Evolutionary conservation across 2,113 vertebrate species (phyloP).

Genomic region (Cyprinus carpio): DNA sequence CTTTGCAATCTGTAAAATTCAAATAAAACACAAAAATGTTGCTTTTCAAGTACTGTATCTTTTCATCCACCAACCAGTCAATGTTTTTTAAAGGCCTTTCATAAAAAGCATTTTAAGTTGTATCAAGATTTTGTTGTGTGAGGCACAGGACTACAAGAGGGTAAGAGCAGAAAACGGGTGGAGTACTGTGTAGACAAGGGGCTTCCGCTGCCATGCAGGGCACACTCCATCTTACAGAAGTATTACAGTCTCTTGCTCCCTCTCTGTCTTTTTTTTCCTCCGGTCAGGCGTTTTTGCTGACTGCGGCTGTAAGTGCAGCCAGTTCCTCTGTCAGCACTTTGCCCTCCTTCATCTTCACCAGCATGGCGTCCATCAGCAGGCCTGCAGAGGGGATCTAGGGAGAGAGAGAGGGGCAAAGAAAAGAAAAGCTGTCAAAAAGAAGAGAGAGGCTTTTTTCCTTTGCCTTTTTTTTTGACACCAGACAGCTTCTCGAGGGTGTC

Average conservation of each 20-base stretch:
- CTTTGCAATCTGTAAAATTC: background rate
- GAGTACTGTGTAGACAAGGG: conserved; percentile 30
- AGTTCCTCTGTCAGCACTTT: conserved; percentile 88
- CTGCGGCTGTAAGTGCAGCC: conserved; percentile 77
- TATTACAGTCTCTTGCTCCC: conserved; percentile 16
- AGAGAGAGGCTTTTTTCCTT: conserved; percentile 57
- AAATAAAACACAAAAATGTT: no score
- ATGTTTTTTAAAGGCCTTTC: background rate
- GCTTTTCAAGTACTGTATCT: no score
- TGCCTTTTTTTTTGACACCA: conserved; percentile 32
- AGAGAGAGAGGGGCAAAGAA: conserved; percentile 58
- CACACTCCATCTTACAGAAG: conserved; percentile 58
- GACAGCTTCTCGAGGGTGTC: conserved; percentile 35
- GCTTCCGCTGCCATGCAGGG: conserved; percentile 33
- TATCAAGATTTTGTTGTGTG: no score
- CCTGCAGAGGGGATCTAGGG: conserved; percentile 87
- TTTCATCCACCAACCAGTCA: background rate
- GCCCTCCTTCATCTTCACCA: conserved; percentile 90
- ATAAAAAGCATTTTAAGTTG: background rate
- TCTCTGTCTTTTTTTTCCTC: conserved; percentile 52
- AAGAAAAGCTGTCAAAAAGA: conserved; percentile 67
- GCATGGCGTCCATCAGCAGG: conserved; percentile 84
- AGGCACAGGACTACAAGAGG: no score
- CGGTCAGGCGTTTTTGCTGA: conserved; percentile 77
- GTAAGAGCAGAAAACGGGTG: no score